Base-by-base conservation (phyloP, 2,797 vertebrate species). In the Pipistrellus pipistrellus region DNA sequence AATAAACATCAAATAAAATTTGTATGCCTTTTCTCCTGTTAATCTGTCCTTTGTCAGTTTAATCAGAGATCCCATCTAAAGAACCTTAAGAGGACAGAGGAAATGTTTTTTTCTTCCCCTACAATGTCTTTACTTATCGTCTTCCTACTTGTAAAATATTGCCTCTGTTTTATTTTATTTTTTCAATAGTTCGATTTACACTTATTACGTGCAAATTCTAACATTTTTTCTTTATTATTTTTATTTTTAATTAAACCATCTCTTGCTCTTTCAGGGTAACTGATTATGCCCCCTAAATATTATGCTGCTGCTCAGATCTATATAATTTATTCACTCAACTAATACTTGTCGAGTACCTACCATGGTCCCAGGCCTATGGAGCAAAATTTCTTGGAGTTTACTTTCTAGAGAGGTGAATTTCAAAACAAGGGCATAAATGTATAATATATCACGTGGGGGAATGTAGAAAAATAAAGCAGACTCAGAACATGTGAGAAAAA, bases 381-480 rank as follows among this genome's bases (percentile, higher is more conserved):
- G 23, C 44, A 64, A 1, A 6, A 13, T 71, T 81, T 66, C 23
- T 53, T 92, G 32, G 71, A 68, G 32, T 48, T 69, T 91, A 59
- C 72, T 78, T 71, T 84, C 30, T 72, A 55, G 35, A 48, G n/a
- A 66, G 11, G 21, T 38, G 15, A 78, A 55, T 48, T 78, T 4
- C 72, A 72, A 55, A 84, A 80, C 72, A 83, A 77, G 17, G 15
- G 48, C 21, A 78, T 12, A 84, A 25, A 44, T 17, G 6, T 77
- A 84, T 53, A 44, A 55, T 72, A 48, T 85, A 27, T 66, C 11
- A 41, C 12, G 15, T 83, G 44, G 59, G 20, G 44, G 38, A 51
- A 82, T 66, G 4, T 68, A 73, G 32, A 68, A 80, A 87, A 78
- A 64, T 41, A 85, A 89, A 92, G 41, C 21, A 59, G 38, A 81